These are phyloP conservation scores for Oncorhynchus tshawytscha DNA, from an alignment of 2,113 vertebrate species.

Conservation along the genomic window DNA sequence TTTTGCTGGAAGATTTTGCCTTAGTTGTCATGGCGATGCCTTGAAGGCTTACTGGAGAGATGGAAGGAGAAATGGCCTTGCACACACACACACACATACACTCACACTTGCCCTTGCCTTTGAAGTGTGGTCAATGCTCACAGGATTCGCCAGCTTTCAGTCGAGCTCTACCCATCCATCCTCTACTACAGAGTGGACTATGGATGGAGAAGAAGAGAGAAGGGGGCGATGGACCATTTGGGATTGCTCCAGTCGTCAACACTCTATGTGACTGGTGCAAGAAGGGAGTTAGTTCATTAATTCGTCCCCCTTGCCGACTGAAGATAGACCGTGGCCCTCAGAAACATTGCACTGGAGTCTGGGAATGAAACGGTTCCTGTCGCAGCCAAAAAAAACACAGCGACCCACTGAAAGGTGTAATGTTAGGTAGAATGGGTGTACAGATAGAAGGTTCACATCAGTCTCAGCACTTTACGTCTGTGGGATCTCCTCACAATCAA, in stretches of 20 bases:
- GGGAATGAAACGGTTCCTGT: not conserved
- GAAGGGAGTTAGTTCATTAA: too few relatives aligned
- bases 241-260: not conserved
- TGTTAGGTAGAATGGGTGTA: not conserved
- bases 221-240: not conserved
- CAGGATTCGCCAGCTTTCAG: constrained; percentile 39
- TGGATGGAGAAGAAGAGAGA: not conserved
- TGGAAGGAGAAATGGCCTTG: constrained; percentile 53
- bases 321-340: constrained; percentile 33
- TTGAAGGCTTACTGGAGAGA: constrained; percentile 63
- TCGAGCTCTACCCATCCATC: too few relatives aligned
- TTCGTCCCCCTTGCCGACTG: constrained; percentile 25
- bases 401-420: not conserved
- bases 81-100: constrained; percentile 24
- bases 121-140: constrained; percentile 57
- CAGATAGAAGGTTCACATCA: constrained; percentile 12
- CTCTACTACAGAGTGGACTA: not conserved
- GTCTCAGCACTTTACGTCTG: constrained; percentile 31
- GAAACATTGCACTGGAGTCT: not conserved
- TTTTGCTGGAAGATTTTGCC: constrained; percentile 71
- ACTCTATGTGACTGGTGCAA: constrained; percentile 4
- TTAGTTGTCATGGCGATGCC: constrained; percentile 79
- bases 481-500: constrained; percentile 19
- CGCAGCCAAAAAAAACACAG: not conserved
- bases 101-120: constrained; percentile 66